phyloP scores from a whole-genome alignment of 2,888 invertebrate genomes.

The Diaprepes abbreviatus region DNA sequence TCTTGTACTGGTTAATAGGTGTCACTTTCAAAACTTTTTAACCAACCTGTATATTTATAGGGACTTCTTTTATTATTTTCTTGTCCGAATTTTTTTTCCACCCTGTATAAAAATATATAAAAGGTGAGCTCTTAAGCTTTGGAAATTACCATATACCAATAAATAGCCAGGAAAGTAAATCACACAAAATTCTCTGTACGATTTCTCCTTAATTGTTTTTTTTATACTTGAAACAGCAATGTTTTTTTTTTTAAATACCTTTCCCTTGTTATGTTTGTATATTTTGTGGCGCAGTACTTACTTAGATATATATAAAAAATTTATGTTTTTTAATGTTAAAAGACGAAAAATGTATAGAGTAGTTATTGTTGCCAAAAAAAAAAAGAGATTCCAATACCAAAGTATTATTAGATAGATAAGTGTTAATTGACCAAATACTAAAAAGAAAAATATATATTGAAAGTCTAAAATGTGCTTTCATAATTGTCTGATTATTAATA shows the following conservation, averaged over 20 bases:
- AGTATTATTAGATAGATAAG: slow-evolving; percentile 57
- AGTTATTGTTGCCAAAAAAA: slow-evolving; percentile 58
- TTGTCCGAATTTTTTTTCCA: too few species aligned
- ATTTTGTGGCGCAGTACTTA: slow-evolving; percentile 39
- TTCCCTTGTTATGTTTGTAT: slow-evolving; percentile 21
- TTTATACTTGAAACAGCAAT: not conserved
- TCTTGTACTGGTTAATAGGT: too few species aligned
- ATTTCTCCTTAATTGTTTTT: too few species aligned
- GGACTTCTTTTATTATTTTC: too few species aligned
- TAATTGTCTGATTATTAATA: slow-evolving; percentile 25
- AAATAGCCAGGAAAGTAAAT: too few species aligned
- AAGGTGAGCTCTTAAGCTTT: too few species aligned
- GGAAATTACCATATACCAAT: too few species aligned
- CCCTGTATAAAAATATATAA: too few species aligned
- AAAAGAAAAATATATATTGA: slow-evolving; percentile 30
- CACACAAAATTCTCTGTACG: too few species aligned
- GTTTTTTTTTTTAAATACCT: not conserved
- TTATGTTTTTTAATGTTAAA: slow-evolving; percentile 43
- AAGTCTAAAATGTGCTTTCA: slow-evolving; percentile 29
- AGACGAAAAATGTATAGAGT: slow-evolving; percentile 39
- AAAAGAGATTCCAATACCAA: slow-evolving; percentile 56
- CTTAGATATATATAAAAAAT: slow-evolving; percentile 15
- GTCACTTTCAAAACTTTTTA: too few species aligned
- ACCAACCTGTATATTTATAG: too few species aligned
- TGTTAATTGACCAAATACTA: slow-evolving; percentile 56